Evolutionary conservation across 2,113 vertebrate species (phyloP).

Genomic region (Xiphias gladius): DNA sequence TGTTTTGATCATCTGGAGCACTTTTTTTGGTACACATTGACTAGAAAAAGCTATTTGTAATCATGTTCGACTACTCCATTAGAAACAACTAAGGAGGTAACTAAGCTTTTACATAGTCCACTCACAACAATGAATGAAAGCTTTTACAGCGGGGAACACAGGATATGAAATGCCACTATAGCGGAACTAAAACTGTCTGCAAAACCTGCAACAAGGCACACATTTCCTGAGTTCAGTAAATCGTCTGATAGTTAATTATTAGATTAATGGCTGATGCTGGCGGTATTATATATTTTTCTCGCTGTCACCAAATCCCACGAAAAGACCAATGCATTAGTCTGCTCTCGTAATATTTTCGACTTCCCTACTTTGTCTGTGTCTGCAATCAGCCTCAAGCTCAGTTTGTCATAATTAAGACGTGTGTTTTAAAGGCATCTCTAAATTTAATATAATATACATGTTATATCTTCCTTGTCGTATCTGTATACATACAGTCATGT

Average conservation of each 20-base stretch:
- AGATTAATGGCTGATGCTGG: background rate
- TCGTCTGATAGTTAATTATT: background rate
- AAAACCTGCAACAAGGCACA: background rate
- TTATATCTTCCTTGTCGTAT: background rate
- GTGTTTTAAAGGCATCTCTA: background rate
- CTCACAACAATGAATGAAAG: background rate
- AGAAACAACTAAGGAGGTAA: constrained; percentile 13
- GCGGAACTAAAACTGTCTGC: background rate
- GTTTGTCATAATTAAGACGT: background rate
- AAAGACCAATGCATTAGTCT: background rate
- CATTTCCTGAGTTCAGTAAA: background rate
- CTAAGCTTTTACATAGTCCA: background rate
- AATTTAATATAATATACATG: background rate
- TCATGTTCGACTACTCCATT: constrained; percentile 31
- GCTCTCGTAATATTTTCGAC: background rate
- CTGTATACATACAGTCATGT: background rate
- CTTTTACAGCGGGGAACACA: background rate
- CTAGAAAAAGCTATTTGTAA: constrained; percentile 32
- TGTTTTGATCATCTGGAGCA: constrained; percentile 20
- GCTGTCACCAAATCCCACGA: background rate
- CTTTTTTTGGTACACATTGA: constrained; percentile 62
- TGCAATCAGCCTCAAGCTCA: background rate
- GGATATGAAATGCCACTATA: background rate
- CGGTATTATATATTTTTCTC: background rate
- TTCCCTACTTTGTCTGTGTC: background rate